Evolutionary conservation across 1,140 invertebrate genomes (phyloP).

Genomic region (Hetaerina americana): DNA sequence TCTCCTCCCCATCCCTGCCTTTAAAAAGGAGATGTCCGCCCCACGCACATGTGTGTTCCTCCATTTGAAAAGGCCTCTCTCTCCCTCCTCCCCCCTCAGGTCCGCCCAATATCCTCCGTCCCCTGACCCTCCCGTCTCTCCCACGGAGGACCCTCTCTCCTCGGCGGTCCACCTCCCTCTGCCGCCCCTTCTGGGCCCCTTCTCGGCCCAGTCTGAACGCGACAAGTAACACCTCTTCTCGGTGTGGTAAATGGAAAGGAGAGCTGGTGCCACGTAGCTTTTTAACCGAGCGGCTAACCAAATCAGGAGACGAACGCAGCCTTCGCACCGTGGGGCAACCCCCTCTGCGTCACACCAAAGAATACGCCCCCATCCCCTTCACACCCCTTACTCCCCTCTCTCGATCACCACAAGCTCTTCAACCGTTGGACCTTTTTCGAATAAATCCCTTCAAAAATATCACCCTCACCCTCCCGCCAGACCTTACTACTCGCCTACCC

Average conservation of each 20-base stretch:
- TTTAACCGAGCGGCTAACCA: background rate
- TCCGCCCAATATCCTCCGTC: no score
- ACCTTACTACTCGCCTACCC: background rate
- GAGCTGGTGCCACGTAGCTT: no score
- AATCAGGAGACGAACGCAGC: background rate
- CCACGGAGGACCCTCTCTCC: no score
- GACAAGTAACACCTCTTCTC: no score
- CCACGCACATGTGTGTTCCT: no score
- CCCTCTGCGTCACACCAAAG: background rate
- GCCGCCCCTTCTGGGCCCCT: no score
- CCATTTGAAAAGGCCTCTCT: background rate
- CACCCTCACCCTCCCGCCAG: background rate
- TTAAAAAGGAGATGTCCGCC: background rate
- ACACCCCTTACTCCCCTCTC: background rate
- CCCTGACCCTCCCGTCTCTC: no score
- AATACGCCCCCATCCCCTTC: background rate
- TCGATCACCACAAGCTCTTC: no score
- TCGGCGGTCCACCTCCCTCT: no score
- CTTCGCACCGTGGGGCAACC: background rate
- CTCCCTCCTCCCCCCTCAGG: background rate
- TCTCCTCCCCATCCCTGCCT: no score
- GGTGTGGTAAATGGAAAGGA: no score
- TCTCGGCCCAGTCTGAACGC: no score
- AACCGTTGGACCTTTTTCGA: background rate
- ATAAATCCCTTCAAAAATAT: background rate